Percentiles rank a stretch among this genome's conserved stretches.
phyloP scores from a whole-genome alignment of 2,113 vertebrate species.

The Glaucomys volans region DNA sequence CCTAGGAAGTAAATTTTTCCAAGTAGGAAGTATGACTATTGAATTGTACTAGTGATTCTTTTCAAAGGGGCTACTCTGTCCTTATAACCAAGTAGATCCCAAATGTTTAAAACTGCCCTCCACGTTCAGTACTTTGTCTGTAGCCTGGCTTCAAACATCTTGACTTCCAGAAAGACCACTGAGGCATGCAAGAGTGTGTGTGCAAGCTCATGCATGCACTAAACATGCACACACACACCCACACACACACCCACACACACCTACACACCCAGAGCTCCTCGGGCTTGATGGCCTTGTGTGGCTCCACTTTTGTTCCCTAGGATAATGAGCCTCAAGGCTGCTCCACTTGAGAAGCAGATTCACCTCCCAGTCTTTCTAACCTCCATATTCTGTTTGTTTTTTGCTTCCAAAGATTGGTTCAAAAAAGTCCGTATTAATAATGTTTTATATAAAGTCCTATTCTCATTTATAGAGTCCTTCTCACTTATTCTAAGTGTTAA shows the following conservation, averaged over 20 bases:
- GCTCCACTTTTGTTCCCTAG: background rate
- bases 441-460: background rate
- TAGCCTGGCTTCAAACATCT: background rate
- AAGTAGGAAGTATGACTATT: background rate
- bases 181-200: background rate
- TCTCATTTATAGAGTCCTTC: background rate
- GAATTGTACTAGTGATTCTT: background rate
- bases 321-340: background rate
- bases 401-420: background rate
- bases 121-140: background rate
- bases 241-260: background rate
- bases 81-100: background rate
- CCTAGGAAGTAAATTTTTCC: background rate
- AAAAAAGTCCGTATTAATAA: background rate
- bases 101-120: background rate
- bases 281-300: background rate
- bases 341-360: background rate
- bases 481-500: conserved; percentile 41
- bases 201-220: background rate
- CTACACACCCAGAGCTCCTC: background rate
- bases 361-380: background rate
- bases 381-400: background rate
- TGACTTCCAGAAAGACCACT: background rate
- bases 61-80: background rate
- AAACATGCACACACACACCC: background rate